These are phyloP conservation scores for Rhincodon typus DNA, from an alignment of 2,797 vertebrate species.

Conservation along the genomic window DNA sequence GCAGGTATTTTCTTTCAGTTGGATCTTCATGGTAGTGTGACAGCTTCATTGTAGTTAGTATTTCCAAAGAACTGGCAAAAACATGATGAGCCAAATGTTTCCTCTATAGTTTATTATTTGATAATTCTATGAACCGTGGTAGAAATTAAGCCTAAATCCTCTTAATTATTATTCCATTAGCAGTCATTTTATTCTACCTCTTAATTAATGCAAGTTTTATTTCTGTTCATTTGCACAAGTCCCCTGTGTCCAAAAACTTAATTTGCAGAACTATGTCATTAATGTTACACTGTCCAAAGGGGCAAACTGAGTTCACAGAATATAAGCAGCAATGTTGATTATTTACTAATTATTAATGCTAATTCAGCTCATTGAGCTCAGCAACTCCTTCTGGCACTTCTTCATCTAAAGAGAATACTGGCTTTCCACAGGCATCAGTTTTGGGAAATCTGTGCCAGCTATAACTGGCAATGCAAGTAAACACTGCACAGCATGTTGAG, in stretches of 20 bases:
- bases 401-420: background rate
- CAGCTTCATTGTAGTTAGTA: too few relatives aligned
- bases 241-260: background rate
- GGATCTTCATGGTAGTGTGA: too few relatives aligned
- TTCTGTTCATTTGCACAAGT: too few relatives aligned
- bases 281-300: background rate
- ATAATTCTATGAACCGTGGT: background rate
- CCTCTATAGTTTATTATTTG: too few relatives aligned
- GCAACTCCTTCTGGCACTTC: background rate
- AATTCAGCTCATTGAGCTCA: conserved; percentile 16
- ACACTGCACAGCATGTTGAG: background rate
- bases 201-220: background rate
- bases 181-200: background rate
- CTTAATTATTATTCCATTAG: background rate
- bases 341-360: background rate
- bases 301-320: background rate
- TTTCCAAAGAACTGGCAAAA: too few relatives aligned
- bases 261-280: background rate
- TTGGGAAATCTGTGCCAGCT: background rate
- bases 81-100: too few relatives aligned
- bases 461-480: background rate
- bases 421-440: background rate
- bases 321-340: background rate
- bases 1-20: too few relatives aligned
- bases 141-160: background rate